Percentiles rank a stretch among this genome's conserved stretches.
phyloP scores from a whole-genome alignment of 2,113 vertebrate genomes.

The Vicugna pacos region DNA sequence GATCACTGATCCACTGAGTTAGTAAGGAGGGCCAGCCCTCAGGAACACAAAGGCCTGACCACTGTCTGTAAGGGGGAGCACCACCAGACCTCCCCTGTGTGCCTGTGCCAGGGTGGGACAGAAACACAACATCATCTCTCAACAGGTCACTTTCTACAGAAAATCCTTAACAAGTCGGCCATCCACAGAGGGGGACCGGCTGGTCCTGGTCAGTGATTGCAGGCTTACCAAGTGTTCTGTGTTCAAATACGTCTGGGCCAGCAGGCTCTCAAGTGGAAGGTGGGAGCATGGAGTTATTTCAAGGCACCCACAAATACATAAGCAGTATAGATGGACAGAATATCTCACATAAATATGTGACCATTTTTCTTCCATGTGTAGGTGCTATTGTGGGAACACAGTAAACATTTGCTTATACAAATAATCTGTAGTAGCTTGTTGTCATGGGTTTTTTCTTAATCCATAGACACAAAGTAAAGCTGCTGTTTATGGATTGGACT shows the following conservation, averaged over 20 bases:
- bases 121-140: not conserved
- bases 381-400: not conserved
- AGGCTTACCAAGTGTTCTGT: not conserved
- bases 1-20: not conserved
- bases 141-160: not conserved
- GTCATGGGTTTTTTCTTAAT: not conserved
- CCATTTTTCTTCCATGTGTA: not conserved
- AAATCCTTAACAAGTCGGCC: not conserved
- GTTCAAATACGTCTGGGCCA: not conserved
- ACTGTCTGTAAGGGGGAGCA: not conserved
- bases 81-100: not conserved
- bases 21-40: not conserved
- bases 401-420: not conserved
- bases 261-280: not conserved
- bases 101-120: accelerated
- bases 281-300: not conserved
- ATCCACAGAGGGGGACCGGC: not conserved
- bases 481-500: not conserved
- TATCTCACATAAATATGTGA: not conserved
- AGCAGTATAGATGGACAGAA: not conserved
- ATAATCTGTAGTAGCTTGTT: not conserved
- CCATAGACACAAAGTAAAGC: not conserved
- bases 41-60: not conserved
- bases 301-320: not conserved
- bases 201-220: not conserved